Evolutionary conservation across 1,140 invertebrate genomes (phyloP), one percentile per base, ranked within the genome.

Genomic region (Drosophila kurseongensis): DNA sequence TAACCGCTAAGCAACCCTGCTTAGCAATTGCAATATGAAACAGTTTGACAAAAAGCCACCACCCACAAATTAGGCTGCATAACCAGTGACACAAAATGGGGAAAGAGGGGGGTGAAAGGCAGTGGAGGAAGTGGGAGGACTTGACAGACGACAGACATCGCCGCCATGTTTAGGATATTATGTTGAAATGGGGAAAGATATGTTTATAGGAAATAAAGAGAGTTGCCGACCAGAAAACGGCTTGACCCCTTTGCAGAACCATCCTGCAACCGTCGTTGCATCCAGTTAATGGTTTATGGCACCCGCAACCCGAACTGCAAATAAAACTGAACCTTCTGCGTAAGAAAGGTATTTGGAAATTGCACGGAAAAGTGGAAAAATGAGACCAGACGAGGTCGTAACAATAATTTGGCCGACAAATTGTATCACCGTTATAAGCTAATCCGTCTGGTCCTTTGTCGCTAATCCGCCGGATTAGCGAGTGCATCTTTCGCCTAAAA

Each of bases 31-130:
- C 47, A 83, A 84, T 84, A 50, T 88, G 84, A 88, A 88, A 88
- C 84, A 75, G 76, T 88, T 85, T 88, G 85, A 80, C 77, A 88
- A 88, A 78, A 84, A 90, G 84, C 84, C 67, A 88, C 84, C 84
- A 88, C 84, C 84, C 84, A 88, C 84, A 88, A 88, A 88, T 88
- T 88, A 89, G 84, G 73, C 84, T 84, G 62, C 59, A 76, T 58
- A 67, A 66, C 62, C 68, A 75, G 47, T 54, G 61, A 42, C 27
- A 57, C 23, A n/a, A 54, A 35, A 29, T n/a, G 38, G 59, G 18
- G 42, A 38, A 16, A 5, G 57, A 44, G 29, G 10, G 16, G 29
- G 27, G 40, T 4, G 29, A 16, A 35, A 48, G 12, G 16, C 5
- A 7, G 23, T 42, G 13, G 7, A 38, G 32, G 35, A 40, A 38